These are phyloP conservation scores for Nematolebias whitei DNA, from an alignment of 2,113 vertebrate species.

Conservation along the genomic window DNA sequence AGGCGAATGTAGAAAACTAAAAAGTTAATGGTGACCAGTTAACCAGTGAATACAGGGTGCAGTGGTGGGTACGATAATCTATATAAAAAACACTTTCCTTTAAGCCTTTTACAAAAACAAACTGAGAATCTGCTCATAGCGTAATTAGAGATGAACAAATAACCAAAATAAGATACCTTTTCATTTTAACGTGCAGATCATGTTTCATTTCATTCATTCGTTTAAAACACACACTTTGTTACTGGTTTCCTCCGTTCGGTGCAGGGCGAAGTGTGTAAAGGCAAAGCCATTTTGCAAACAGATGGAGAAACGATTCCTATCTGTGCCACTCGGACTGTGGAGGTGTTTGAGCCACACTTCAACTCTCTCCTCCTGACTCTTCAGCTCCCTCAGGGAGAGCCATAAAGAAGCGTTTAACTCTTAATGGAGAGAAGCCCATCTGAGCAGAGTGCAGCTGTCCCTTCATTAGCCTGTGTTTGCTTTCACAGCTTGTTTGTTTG, in stretches of 20 bases:
- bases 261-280: not conserved
- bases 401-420: slow-evolving; percentile 56
- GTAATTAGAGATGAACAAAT: not conserved
- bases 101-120: too few relatives aligned
- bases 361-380: slow-evolving; percentile 30
- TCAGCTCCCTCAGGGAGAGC: slow-evolving; percentile 48
- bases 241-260: slow-evolving; percentile 2
- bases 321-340: slow-evolving; percentile 13
- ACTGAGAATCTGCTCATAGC: too few relatives aligned
- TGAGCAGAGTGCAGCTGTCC: slow-evolving; percentile 67
- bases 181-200: not conserved
- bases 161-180: not conserved
- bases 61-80: too few relatives aligned
- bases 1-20: too few relatives aligned
- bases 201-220: too few relatives aligned
- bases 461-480: slow-evolving; percentile 61
- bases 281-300: slow-evolving; percentile 17
- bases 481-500: slow-evolving; percentile 72
- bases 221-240: too few relatives aligned
- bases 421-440: slow-evolving; percentile 55
- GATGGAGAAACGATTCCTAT: slow-evolving; percentile 37
- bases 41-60: too few relatives aligned
- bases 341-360: slow-evolving; percentile 42
- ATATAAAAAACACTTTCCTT: too few relatives aligned
- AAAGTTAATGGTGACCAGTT: too few relatives aligned